Evolutionary conservation across 2,113 vertebrate species (phyloP).

Genomic region (Centropristis striata): DNA sequence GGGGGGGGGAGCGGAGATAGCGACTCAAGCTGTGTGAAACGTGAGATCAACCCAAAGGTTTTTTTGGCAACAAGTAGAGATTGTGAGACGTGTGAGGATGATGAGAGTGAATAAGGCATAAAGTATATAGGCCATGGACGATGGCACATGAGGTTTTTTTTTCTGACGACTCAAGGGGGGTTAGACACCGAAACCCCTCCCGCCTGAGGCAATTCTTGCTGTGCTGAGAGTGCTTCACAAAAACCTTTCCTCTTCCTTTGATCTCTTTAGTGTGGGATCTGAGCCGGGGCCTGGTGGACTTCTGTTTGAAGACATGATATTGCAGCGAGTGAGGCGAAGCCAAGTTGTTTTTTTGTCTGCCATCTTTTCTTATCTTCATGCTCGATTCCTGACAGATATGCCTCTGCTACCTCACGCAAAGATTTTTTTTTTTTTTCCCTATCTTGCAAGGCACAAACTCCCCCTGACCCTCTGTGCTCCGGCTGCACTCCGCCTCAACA

Average conservation of each 20-base stretch:
- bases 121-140: conserved; percentile 59
- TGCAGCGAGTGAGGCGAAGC: conserved; percentile 42
- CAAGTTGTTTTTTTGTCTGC: conserved; percentile 22
- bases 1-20: background rate
- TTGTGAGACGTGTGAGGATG: conserved; percentile 47
- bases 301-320: conserved; percentile 45
- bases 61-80: conserved; percentile 76
- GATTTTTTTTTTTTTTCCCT: background rate
- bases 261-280: conserved; percentile 54
- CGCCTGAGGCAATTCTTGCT: conserved; percentile 50
- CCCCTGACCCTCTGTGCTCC: background rate
- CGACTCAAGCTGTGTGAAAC: conserved; percentile 52
- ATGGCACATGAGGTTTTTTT: conserved; percentile 64
- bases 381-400: conserved; percentile 38
- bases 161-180: conserved; percentile 44
- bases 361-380: conserved; percentile 52
- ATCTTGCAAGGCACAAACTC: conserved; percentile 14
- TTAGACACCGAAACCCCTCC: conserved; percentile 39
- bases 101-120: conserved; percentile 66
- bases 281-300: conserved; percentile 26
- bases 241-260: conserved; percentile 55
- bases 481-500: conserved; percentile 36
- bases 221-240: conserved; percentile 45
- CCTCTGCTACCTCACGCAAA: conserved; percentile 39
- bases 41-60: conserved; percentile 37